Evolutionary conservation across 2,797 vertebrate species (phyloP).

Genomic region (Ciconia nigra): DNA sequence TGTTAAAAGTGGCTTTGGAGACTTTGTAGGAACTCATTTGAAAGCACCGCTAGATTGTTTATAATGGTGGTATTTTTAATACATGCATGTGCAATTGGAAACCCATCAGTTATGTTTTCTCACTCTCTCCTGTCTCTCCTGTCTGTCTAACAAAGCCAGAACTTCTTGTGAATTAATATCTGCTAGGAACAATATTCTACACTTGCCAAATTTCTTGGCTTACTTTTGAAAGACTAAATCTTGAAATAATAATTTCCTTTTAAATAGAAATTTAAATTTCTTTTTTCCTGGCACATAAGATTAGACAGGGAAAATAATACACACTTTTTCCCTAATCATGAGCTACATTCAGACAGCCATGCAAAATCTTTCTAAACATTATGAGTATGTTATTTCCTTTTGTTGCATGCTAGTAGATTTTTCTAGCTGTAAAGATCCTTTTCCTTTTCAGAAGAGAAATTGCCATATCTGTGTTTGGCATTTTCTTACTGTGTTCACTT

Average conservation of each 20-base stretch:
- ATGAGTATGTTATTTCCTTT: fast-evolving
- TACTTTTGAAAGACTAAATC: neutral
- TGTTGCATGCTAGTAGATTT: neutral
- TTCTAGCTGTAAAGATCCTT: neutral
- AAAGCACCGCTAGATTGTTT: neutral
- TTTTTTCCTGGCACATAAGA: neutral
- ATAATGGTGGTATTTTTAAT: neutral
- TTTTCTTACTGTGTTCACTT: neutral
- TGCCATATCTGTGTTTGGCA: neutral
- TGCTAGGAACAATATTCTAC: neutral
- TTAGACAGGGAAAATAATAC: neutral
- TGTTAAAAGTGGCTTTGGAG: neutral
- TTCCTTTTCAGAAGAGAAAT: neutral
- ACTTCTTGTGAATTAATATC: neutral
- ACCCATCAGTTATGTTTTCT: neutral
- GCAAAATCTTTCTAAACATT: neutral
- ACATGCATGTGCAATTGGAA: neutral
- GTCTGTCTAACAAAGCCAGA: neutral
- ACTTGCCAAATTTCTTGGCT: neutral
- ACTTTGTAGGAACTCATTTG: neutral
- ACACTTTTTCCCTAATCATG: neutral
- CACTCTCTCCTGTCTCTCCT: neutral
- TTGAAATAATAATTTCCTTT: neutral
- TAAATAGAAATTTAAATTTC: neutral
- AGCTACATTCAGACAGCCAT: neutral